A percentile compares a stretch with the other conserved stretches of the same genome.
Evolutionary conservation across 2,113 vertebrate genomes (phyloP).

Genomic region (Nicator chloris): DNA sequence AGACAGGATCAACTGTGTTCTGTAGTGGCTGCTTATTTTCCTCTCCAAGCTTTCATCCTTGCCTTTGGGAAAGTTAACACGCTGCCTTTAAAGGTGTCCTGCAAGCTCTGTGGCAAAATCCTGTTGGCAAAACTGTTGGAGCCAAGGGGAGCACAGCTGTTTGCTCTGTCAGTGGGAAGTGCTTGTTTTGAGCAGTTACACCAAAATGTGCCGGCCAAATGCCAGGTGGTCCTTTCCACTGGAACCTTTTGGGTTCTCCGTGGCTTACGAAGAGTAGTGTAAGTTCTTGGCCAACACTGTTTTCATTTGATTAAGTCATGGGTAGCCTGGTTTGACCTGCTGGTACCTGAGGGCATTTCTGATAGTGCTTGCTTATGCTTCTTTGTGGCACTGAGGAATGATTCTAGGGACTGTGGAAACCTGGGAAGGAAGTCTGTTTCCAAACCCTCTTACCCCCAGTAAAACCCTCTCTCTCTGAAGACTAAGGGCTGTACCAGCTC

Average conservation of each 20-base stretch:
- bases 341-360: neutral
- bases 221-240: neutral
- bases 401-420: neutral
- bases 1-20: neutral
- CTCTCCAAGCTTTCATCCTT: neutral
- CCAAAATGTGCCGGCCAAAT: neutral
- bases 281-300: neutral
- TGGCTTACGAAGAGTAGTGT: neutral
- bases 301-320: neutral
- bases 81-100: neutral
- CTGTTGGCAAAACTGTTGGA: neutral
- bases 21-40: neutral
- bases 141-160: neutral
- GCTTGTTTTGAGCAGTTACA: neutral
- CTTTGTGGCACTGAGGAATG: neutral
- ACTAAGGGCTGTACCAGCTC: neutral
- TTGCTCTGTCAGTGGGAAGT: neutral
- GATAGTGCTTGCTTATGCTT: neutral
- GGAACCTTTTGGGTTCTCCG: neutral
- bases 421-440: neutral
- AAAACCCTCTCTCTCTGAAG: neutral
- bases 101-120: neutral
- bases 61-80: neutral
- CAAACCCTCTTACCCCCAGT: neutral
- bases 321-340: neutral